These are phyloP conservation scores for Metallyticus violacea DNA, from an alignment of 2,888 invertebrate genomes.

Conservation along the genomic window DNA sequence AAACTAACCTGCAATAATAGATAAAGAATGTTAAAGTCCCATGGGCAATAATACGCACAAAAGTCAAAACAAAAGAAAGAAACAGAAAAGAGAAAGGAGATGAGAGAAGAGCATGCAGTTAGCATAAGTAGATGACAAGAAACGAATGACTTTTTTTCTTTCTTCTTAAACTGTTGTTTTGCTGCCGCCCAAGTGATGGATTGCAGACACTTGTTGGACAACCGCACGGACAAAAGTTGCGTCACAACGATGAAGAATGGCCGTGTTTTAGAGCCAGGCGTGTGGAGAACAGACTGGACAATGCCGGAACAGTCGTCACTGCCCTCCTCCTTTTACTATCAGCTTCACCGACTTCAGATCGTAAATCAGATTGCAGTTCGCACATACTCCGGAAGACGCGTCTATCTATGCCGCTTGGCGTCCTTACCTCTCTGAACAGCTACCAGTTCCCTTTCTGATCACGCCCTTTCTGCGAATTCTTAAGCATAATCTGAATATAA, in stretches of 20 bases:
- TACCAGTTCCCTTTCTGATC: neutral
- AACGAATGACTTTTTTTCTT: neutral
- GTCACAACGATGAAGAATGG: neutral
- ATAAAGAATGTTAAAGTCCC: neutral
- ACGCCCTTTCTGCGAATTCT: neutral
- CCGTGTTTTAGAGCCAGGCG: neutral
- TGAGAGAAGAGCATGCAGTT: neutral
- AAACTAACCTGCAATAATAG: neutral
- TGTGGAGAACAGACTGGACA: neutral
- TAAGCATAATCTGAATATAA: neutral
- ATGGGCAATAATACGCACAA: neutral
- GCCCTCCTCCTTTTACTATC: neutral
- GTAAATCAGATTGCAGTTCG: neutral
- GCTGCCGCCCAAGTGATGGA: neutral
- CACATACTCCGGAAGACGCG: neutral
- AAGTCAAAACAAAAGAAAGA: neutral
- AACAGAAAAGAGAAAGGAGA: neutral
- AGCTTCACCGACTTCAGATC: neutral
- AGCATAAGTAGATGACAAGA: neutral
- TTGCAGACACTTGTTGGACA: neutral
- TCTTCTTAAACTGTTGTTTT: neutral
- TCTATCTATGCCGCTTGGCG: too few species aligned
- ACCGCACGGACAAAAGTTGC: neutral
- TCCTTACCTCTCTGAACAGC: neutral
- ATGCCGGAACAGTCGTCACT: neutral